Evolutionary conservation across 2,888 invertebrate species (phyloP), one percentile per base, ranked within the genome.

Genomic region (Anoncus sp.): DNA sequence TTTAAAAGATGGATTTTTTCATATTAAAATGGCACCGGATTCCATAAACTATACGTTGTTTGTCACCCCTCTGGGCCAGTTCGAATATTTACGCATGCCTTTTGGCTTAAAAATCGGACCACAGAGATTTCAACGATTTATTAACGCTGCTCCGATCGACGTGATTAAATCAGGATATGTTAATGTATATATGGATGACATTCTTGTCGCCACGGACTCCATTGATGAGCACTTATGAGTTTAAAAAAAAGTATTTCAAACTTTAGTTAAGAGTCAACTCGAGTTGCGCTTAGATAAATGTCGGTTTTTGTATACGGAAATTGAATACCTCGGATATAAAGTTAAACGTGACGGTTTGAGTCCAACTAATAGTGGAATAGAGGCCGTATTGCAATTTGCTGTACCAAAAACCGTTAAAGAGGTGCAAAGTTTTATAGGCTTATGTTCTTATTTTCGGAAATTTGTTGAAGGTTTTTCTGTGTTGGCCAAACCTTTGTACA

Each of bases 401-500:
- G 72, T 79, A 10, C 85, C 84, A 5, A 73, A 53, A 57, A 79
- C 76, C 27, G 40, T 53, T 14, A 79, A 76, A 35, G 81, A 85
- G 45, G 73, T 84, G 3, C 82, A 81, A 4, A 79, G 84, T 14
- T 86, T 85, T 60, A 31, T 86, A 9, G 85, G 82, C 6, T 66
- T 86, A 18, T 72, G 80, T 35, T 72, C 75, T 24, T 86, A 85
- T 66, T 86, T 86, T 65, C 62, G 83, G 7, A 72, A 77, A 62
- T 86, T 85, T 70, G 78, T 86, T 20, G 40, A 65, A n/a, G 55
- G 71, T 59, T 84, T 82, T 73, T 69, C 80, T 12, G 31, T 53
- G 0, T 76, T 83, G 12, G 86, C 87, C 3, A 83, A 84, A 62
- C 87, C 87, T 1, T 55, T 88, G 20, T 83, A 86, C 69, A 79